These are phyloP conservation scores for Pelmatolapia mariae DNA, from an alignment of 2,113 vertebrate genomes.

Conservation along the genomic window DNA sequence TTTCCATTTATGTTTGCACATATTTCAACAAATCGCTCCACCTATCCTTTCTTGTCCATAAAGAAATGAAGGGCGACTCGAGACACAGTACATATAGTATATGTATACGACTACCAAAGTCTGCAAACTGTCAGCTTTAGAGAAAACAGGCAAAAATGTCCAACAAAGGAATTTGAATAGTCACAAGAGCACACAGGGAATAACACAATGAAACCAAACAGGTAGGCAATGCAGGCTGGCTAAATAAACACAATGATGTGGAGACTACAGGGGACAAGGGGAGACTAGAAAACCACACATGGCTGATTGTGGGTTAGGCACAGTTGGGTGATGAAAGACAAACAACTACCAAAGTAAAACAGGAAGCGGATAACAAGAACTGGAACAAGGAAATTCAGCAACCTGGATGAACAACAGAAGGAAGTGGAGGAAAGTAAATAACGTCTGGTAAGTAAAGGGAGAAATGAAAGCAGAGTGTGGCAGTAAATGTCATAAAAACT, in stretches of 20 bases:
- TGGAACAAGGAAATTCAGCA: background rate
- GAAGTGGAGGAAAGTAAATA: background rate
- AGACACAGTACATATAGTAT: background rate
- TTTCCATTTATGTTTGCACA: background rate
- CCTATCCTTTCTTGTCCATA: background rate
- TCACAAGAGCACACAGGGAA: background rate
- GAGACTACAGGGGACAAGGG: background rate
- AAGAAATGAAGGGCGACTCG: background rate
- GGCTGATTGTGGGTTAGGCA: background rate
- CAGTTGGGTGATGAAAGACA: background rate
- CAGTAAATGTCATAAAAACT: background rate
- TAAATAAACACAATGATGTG: background rate
- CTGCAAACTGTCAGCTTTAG: background rate
- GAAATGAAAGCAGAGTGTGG: background rate
- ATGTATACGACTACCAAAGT: background rate
- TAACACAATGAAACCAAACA: background rate
- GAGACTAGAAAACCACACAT: background rate
- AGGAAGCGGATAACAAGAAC: background rate
- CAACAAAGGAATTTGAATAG: background rate
- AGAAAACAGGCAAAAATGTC: background rate
- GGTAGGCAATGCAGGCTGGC: background rate
- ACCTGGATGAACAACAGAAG: background rate
- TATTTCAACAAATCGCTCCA: background rate
- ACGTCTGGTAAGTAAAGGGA: fast-evolving
- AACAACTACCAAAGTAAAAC: background rate